Evolutionary conservation across 2,113 vertebrate genomes (phyloP).

Genomic region (Dipodomys ordii): DNA sequence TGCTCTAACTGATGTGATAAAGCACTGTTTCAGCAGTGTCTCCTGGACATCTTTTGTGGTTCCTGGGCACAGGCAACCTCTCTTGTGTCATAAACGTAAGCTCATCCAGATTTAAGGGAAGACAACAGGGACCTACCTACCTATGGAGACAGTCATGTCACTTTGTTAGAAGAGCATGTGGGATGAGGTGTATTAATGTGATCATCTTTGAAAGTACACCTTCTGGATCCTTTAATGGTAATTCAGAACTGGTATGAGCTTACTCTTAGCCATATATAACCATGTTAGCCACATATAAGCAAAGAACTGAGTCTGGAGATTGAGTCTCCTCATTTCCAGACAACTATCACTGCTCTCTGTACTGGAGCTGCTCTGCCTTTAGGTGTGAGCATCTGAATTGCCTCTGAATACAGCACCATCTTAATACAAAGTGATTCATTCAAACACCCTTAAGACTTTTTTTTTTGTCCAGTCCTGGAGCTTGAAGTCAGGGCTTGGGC

Average conservation of each 20-base stretch:
- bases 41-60: not conserved
- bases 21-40: not conserved
- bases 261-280: not conserved
- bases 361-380: not conserved
- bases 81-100: not conserved
- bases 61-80: not conserved
- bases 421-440: not conserved
- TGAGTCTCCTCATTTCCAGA: not conserved
- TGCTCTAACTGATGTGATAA: not conserved
- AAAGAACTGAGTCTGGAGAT: not conserved
- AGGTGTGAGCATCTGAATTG: not conserved
- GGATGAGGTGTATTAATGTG: not conserved
- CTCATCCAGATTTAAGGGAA: not conserved
- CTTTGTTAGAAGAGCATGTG: slow-evolving; percentile 2
- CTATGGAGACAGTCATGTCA: not conserved
- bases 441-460: not conserved
- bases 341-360: not conserved
- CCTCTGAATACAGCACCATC: not conserved
- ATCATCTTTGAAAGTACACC: not conserved
- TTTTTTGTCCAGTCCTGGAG: too few relatives aligned
- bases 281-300: not conserved
- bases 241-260: slow-evolving; percentile 5
- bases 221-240: not conserved
- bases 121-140: not conserved
- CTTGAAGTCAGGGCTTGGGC: too few relatives aligned